phyloP scores from a whole-genome alignment of 2,888 invertebrate genomes.

The Tinea semifulvella region DNA sequence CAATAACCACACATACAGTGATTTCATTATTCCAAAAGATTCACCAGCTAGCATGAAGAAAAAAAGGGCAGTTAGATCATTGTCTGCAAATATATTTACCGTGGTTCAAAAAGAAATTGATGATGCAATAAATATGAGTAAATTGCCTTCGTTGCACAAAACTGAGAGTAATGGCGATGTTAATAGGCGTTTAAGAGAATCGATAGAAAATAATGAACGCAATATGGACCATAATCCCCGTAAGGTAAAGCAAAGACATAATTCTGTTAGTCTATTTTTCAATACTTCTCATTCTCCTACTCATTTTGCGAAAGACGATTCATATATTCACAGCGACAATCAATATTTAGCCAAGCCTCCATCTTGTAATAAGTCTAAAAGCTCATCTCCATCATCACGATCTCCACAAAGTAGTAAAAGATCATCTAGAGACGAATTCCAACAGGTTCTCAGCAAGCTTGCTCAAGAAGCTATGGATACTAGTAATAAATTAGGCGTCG shows the following conservation, averaged over 20 bases:
- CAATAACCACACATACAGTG: constrained; percentile 48
- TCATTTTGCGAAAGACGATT: constrained; percentile 61
- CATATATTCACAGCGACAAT: constrained; percentile 59
- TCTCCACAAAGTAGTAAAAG: constrained; percentile 60
- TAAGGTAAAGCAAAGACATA: constrained; percentile 63
- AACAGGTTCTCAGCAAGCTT: constrained; percentile 76
- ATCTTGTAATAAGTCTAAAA: constrained; percentile 62
- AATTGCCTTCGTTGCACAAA: constrained; percentile 63
- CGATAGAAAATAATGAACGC: constrained; percentile 54
- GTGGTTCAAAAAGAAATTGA: constrained; percentile 74
- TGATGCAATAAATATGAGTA: constrained; percentile 64
- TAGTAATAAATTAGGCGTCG: constrained; percentile 74
- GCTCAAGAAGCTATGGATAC: constrained; percentile 81
- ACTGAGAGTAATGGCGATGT: constrained; percentile 71
- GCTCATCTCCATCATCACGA: constrained; percentile 65
- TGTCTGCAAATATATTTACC: constrained; percentile 85
- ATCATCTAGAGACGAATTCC: constrained; percentile 64
- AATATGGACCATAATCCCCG: constrained; percentile 51
- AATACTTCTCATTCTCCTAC: constrained; percentile 51
- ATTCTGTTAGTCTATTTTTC: constrained; percentile 58
- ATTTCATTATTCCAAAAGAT: constrained; percentile 44
- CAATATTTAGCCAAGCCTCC: constrained; percentile 56
- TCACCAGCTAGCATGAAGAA: constrained; percentile 67
- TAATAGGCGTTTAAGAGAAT: constrained; percentile 52
- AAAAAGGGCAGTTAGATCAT: constrained; percentile 81